Evolutionary conservation across 2,797 vertebrate species (phyloP), one percentile per base, ranked within the genome.

Genomic region (Rallus crepitans): DNA sequence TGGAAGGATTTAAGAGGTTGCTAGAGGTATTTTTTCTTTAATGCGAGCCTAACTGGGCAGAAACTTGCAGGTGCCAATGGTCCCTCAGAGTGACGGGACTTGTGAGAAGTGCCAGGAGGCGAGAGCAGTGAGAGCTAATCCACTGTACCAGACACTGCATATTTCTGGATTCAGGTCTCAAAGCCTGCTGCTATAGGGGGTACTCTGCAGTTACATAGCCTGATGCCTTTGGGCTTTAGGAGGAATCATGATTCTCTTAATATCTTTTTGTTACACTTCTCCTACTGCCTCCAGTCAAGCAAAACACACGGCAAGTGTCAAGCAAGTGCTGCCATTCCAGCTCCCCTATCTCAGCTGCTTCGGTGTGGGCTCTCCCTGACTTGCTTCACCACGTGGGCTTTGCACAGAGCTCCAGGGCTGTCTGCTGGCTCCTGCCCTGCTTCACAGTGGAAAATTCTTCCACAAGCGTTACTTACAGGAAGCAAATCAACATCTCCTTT

Each of bases 371-470:
- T 17, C 47, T 55, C 69, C 71, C 56, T 25, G 52, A 18, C 33
- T 73, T 25, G 47, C 65, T 79, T 14, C 1, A 2, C 63, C 3
- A 2, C 6, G 28, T 2, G 7, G 65, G 61, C 57, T 95, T 65
- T 90, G 40, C 56, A 17, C 39, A 69, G 71, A 75, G 59, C 24
- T 78, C 20, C 61, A 59, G 47, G 60, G 61, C 78, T 84, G 25
- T 78, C 94, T 76, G 68, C 69, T 95, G 87, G 64, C 92, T 92
- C 86, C 53, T 83, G 88, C 92, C 55, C 39, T 59, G 68, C 56
- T 89, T 66, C 68, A 28, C 88, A 94, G 89, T 89, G 92, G 96
- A 96, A 96, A 96, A 94, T 95, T 95, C 95, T 95, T 96, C 79
- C 90, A 76, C 53, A 61, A 82, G 75, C 5, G 2, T 91, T 93